phyloP scores from a whole-genome alignment of 2,113 vertebrate species.

The Mixornis gularis region DNA sequence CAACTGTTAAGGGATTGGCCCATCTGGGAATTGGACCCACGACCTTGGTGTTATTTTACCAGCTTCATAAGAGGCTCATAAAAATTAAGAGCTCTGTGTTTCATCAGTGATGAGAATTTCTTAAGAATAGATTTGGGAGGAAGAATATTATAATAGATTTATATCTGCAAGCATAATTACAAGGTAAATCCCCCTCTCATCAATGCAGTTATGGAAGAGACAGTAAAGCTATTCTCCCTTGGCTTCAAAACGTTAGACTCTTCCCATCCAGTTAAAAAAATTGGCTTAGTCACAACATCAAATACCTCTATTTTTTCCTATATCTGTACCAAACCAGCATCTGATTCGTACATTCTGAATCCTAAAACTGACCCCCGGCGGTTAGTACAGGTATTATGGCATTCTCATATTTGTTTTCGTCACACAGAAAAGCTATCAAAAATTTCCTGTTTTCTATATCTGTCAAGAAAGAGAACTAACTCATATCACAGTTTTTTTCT shows the following conservation, averaged over 20 bases:
- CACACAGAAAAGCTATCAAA: fast-evolving
- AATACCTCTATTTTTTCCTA: background rate
- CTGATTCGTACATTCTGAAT: background rate
- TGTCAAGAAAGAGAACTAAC: background rate
- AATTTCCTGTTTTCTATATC: fast-evolving
- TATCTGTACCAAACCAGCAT: background rate
- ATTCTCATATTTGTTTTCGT: background rate
- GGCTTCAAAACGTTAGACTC: background rate
- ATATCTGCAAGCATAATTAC: background rate
- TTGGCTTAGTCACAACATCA: background rate
- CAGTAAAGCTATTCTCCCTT: background rate
- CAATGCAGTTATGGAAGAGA: background rate
- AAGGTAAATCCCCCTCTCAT: background rate
- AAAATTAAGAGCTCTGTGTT: background rate
- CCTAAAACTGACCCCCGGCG: background rate
- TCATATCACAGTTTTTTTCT: background rate
- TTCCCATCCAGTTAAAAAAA: background rate
- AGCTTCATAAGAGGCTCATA: background rate
- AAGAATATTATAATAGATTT: background rate
- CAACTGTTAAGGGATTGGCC: background rate
- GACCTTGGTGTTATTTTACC: fast-evolving
- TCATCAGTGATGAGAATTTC: background rate
- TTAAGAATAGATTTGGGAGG: background rate
- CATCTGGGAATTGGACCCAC: fast-evolving
- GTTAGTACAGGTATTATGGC: background rate